Evolutionary conservation across 2,888 invertebrate genomes (phyloP), one percentile per base, ranked within the genome.

Genomic region (Cephus spinipes): DNA sequence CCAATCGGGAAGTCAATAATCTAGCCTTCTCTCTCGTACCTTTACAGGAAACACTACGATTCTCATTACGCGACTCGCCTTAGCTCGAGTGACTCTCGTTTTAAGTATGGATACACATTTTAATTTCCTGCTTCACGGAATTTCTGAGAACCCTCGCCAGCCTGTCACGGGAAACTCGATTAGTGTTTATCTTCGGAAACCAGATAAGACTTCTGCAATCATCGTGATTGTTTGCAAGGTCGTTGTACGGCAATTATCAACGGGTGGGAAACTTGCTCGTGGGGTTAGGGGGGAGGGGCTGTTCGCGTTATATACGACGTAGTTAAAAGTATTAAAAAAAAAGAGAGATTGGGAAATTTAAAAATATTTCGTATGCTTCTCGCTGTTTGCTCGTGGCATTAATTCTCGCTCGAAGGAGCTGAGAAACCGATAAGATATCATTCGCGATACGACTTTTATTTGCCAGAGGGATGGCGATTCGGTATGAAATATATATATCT

Each of bases 371-470:
- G 40, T 4, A 15, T 23, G 2, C 9, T 40, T 55, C 40, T 74
- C 78, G 74, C 83, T 85, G 84, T 87, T 86, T 87, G 83, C 84
- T 78, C 79, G 75, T 77, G 81, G 80, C 80, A 83, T 86, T 85
- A 87, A 86, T 85, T 80, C 81, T 79, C 71, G 78, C 77, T 71
- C 74, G 76, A 74, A 74, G 76, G 80, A 78, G 79, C 77, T 77
- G 73, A 23, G 74, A 69, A 40, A 68, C 69, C 78, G 87, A 87
- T 87, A 85, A 88, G 88, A 88, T 88, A 88, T 36, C 32, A 78
- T 77, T 80, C 73, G 81, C 75, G 79, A 79, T 79, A 79, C 34
- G 73, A 75, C 71, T 78, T 82, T 55, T 79, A 79, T 82, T 83
- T 81, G 78, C 77, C 71, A 71, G 31, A 71, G 71, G 71, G 32